phyloP scores from a whole-genome alignment of 2,888 invertebrate genomes.

The Sphecodes monilicornis region DNA sequence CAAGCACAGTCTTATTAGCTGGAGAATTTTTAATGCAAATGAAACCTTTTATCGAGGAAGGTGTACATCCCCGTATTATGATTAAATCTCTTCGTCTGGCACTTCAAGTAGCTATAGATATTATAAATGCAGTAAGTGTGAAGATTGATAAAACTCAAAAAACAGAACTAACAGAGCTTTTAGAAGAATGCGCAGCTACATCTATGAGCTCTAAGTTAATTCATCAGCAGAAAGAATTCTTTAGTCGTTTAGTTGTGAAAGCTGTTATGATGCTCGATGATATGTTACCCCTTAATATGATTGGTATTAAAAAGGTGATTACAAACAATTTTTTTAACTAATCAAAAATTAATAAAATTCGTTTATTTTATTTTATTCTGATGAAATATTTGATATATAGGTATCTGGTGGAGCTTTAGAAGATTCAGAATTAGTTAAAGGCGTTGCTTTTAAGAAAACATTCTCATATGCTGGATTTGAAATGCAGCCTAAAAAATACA shows the following conservation, averaged over 20 bases:
- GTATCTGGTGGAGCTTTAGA: conserved; percentile 90
- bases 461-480: conserved; percentile 99
- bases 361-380: neutral
- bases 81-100: conserved; percentile 95
- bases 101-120: conserved; percentile 91
- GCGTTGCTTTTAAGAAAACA: conserved; percentile 99
- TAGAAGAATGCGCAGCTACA: conserved; percentile 97
- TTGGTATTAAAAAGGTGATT: conserved; percentile 97
- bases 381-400: conserved; percentile 78
- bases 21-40: conserved; percentile 98
- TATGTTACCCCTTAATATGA: conserved; percentile 98
- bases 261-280: conserved; percentile 96
- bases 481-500: conserved; percentile 99
- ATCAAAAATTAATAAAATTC: neutral
- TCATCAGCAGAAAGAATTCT: conserved; percentile 97
- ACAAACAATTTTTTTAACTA: neutral
- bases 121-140: conserved; percentile 93
- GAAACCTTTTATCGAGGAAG: conserved; percentile 98
- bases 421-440: conserved; percentile 95
- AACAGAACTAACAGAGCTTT: conserved; percentile 87
- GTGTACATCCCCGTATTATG: conserved; percentile 96
- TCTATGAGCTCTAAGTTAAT: conserved; percentile 99
- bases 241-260: conserved; percentile 98
- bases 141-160: conserved; percentile 89
- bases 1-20: conserved; percentile 97